These are phyloP conservation scores for Fringilla coelebs DNA, from an alignment of 2,797 vertebrate genomes.

Conservation along the genomic window DNA sequence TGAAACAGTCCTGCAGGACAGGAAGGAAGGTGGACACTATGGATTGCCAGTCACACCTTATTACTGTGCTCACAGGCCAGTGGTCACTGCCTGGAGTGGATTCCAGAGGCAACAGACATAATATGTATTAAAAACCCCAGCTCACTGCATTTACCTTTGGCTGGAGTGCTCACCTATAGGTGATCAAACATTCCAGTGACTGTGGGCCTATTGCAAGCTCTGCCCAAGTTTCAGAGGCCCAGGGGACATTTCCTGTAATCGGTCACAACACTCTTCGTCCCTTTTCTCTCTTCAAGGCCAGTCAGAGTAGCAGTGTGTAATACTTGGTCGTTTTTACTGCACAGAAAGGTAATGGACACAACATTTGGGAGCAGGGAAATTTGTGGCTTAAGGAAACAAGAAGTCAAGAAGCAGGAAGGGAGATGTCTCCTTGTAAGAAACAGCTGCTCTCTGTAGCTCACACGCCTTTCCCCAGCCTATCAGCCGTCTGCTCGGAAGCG, in stretches of 20 bases:
- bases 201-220: neutral
- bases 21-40: fast-evolving
- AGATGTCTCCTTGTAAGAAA: fast-evolving
- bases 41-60: neutral
- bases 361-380: neutral
- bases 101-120: neutral
- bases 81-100: neutral
- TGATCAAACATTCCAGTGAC: neutral
- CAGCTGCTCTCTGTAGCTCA: neutral
- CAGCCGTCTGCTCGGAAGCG: neutral
- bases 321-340: neutral
- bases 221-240: neutral
- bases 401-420: fast-evolving
- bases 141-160: neutral
- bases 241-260: neutral
- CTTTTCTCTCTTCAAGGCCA: neutral
- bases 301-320: neutral
- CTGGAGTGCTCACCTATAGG: neutral
- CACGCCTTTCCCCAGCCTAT: fast-evolving
- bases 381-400: neutral
- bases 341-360: neutral
- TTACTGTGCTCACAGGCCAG: neutral
- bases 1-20: neutral
- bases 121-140: neutral
- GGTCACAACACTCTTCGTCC: neutral